A percentile compares a stretch with the other conserved stretches of the same genome.
phyloP scores from a whole-genome alignment of 1,140 invertebrate species.

The Callitettix versicolor region DNA sequence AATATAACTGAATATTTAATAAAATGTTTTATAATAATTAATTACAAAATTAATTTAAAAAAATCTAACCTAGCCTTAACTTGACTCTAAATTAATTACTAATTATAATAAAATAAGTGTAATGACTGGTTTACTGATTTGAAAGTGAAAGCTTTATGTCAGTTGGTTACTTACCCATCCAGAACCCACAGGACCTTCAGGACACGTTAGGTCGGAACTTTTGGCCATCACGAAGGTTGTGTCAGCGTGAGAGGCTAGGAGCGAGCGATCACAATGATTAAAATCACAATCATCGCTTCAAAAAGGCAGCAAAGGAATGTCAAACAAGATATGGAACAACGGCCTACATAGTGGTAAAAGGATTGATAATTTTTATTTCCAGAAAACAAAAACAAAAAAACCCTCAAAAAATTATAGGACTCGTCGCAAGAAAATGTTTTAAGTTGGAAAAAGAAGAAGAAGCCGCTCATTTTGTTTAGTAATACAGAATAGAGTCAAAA shows the following conservation, averaged over 20 bases:
- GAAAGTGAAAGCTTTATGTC: too few species aligned
- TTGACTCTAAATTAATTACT: too few species aligned
- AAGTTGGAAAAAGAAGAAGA: conserved; percentile 13
- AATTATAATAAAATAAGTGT: too few species aligned
- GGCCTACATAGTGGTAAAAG: not conserved
- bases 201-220: too few species aligned
- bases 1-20: too few species aligned
- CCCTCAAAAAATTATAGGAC: conserved; percentile 3
- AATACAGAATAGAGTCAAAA: conserved; percentile 1
- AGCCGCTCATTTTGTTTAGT: not conserved
- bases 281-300: conserved; percentile 3
- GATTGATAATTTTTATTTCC: conserved; percentile 10
- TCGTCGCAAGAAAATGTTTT: conserved; percentile 1
- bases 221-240: not conserved
- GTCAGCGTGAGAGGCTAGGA: not conserved
- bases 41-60: too few species aligned
- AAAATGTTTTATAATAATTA: too few species aligned
- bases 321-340: conserved; percentile 20
- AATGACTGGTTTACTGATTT: too few species aligned
- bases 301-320: conserved; percentile 29
- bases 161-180: not conserved
- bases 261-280: conserved; percentile 14
- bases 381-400: conserved; percentile 1
- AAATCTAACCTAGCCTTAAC: too few species aligned
- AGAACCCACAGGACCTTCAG: not conserved